phyloP scores from a whole-genome alignment of 23 tunicate species.

The Diplosoma virens region DNA sequence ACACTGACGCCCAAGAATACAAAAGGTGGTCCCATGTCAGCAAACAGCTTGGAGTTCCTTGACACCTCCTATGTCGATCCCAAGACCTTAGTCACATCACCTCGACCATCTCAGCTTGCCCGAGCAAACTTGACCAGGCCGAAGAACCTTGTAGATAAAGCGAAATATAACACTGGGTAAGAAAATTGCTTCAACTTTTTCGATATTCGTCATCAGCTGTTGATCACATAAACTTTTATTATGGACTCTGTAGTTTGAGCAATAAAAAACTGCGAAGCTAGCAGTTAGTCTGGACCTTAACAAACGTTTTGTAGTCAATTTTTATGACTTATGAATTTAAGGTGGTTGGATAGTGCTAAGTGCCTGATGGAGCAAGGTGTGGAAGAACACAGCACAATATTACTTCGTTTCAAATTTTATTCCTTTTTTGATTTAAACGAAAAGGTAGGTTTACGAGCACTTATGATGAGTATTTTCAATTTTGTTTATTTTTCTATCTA shows the following conservation, averaged over 20 bases:
- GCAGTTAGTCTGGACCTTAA: no score
- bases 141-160: conserved; percentile 71
- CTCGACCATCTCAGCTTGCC: conserved; percentile 72
- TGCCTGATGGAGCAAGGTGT: conserved; percentile 94
- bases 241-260: no score
- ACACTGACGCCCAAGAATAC: conserved; percentile 87
- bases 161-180: conserved; percentile 78
- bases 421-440: conserved; percentile 89
- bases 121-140: conserved; percentile 73
- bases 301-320: neutral
- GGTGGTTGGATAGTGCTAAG: conserved; percentile 94
- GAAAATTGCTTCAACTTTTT: neutral
- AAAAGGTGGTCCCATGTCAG: conserved; percentile 53
- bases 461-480: no score
- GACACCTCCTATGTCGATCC: conserved; percentile 74
- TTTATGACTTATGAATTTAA: neutral
- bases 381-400: conserved; percentile 62
- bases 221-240: no score
- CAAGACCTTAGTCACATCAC: conserved; percentile 49
- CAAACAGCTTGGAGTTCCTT: conserved; percentile 74
- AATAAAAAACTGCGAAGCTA: no score
- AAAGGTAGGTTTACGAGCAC: conserved; percentile 77
- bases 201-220: no score
- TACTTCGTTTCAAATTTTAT: conserved; percentile 76
- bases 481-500: no score